phyloP scores from a whole-genome alignment of 2,113 vertebrate genomes.

The Psephotus haematonotus region DNA sequence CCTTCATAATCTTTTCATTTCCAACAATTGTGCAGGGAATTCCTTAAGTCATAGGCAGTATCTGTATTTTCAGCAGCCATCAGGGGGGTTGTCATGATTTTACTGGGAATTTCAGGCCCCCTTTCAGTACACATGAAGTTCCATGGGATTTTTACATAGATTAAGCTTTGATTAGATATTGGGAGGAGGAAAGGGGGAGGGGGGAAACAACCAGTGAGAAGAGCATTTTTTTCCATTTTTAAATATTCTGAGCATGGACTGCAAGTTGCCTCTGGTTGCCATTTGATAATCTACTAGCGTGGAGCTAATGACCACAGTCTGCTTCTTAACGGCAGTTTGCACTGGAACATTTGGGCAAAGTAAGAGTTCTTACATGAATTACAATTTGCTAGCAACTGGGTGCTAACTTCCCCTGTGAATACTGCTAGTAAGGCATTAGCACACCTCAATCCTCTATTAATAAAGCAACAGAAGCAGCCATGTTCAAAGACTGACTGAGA shows the following conservation, averaged over 20 bases:
- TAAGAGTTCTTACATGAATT: not conserved
- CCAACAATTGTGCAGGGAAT: not conserved
- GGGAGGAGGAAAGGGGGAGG: not conserved
- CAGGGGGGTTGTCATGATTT: accelerated
- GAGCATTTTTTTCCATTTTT: not conserved
- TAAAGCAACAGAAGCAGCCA: not conserved
- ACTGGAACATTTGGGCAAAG: not conserved
- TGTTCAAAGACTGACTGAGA: not conserved
- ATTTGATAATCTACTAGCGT: not conserved
- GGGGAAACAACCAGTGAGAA: not conserved
- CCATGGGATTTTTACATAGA: not conserved
- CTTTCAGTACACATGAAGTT: not conserved
- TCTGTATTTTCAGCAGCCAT: not conserved
- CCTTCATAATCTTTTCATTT: not conserved
- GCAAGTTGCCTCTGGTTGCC: not conserved
- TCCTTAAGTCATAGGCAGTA: not conserved
- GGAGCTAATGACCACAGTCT: not conserved
- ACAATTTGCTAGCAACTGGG: not conserved
- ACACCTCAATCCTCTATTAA: not conserved
- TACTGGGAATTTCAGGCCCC: not conserved
- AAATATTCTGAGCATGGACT: not conserved
- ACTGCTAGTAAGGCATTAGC: not conserved
- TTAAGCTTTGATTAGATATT: not conserved
- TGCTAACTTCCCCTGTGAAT: not conserved
- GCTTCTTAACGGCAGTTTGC: not conserved